Evolutionary conservation across 2,113 vertebrate genomes (phyloP).

Genomic region (Pelecanoides urinatrix): DNA sequence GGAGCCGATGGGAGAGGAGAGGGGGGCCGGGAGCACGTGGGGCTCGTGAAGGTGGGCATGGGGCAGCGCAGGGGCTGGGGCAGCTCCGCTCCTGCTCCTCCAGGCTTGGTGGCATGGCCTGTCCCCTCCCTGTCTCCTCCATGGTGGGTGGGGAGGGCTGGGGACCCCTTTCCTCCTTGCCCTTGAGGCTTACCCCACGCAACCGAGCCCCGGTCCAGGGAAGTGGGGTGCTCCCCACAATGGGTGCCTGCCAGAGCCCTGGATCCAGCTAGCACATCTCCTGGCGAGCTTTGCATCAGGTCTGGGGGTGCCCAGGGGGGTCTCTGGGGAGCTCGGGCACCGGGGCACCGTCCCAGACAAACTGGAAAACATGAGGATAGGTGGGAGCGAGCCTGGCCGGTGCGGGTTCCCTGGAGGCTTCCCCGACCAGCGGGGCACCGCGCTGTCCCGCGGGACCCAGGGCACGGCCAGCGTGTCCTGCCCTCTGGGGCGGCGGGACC

Average conservation of each 20-base stretch:
- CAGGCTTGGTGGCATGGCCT: not conserved
- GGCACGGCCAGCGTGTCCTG: not conserved
- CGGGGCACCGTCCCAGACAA: not conserved
- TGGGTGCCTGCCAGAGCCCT: not conserved
- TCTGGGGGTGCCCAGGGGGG: rapidly evolving
- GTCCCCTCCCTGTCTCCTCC: not conserved
- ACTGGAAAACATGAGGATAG: not conserved
- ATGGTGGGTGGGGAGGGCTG: not conserved
- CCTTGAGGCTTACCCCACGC: rapidly evolving
- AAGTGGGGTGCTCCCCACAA: rapidly evolving
- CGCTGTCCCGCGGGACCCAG: rapidly evolving
- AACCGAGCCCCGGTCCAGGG: rapidly evolving
- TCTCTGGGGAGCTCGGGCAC: not conserved
- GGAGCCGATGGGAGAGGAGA: not conserved
- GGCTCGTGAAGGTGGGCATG: rapidly evolving
- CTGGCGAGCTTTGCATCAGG: not conserved
- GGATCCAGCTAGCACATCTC: not conserved
- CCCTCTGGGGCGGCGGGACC: too few species aligned
- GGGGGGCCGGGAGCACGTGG: rapidly evolving
- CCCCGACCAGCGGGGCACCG: rapidly evolving
- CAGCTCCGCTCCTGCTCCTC: not conserved
- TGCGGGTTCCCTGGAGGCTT: not conserved
- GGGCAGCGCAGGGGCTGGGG: not conserved
- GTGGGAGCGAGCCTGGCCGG: rapidly evolving
- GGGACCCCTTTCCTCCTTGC: not conserved